A percentile compares a stretch with the other conserved stretches of the same genome.
Conservation (phyloP, 2,888 invertebrate genomes). For the Morinoia aosen region DNA sequence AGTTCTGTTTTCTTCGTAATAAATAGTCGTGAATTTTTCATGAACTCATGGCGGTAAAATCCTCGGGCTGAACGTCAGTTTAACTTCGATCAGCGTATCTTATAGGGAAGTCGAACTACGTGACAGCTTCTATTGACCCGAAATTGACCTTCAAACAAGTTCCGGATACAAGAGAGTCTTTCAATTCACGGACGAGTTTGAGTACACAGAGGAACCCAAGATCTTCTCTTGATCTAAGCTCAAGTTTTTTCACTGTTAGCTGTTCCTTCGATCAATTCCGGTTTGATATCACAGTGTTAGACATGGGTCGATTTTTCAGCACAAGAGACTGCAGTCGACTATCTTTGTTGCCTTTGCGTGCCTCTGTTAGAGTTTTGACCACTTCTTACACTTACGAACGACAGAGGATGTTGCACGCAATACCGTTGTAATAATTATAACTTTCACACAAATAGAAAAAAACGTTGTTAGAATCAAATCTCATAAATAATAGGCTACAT, state of each 20-base stretch:
- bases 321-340: too few species aligned
- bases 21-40: not conserved
- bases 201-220: not conserved
- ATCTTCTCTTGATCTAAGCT: not conserved
- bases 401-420: too few species aligned
- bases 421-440: too few species aligned
- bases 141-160: not conserved
- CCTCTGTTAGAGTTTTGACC: too few species aligned
- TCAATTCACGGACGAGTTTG: not conserved
- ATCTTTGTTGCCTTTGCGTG: too few species aligned
- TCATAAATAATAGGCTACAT: too few species aligned
- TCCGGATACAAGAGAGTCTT: not conserved
- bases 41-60: not conserved
- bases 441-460: too few species aligned
- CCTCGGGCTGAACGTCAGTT: not conserved
- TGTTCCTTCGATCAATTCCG: not conserved
- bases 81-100: not conserved
- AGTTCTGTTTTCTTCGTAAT: not conserved
- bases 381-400: too few species aligned
- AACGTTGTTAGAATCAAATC: too few species aligned
- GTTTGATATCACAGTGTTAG: not conserved
- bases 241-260: not conserved
- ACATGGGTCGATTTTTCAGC: too few species aligned
- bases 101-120: not conserved
- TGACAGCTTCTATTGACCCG: not conserved